phyloP scores from a whole-genome alignment of 1,140 invertebrate genomes.

The Ips nitidus region DNA sequence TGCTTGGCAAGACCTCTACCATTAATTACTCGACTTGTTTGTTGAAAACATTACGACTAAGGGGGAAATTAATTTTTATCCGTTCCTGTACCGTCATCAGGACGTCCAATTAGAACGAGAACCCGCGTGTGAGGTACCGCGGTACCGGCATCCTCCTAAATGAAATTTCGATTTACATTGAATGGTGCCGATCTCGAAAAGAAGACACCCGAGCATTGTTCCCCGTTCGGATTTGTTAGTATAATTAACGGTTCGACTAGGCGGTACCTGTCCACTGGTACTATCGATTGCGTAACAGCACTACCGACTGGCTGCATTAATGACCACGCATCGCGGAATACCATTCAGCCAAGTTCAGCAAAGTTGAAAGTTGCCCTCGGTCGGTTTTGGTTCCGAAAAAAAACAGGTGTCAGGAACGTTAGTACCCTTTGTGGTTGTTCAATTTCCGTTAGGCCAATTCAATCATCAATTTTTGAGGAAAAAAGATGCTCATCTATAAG shows the following conservation, averaged over 20 bases:
- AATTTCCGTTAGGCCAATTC: too few relatives aligned
- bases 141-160: conserved; percentile 21
- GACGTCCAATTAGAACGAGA: conserved; percentile 26
- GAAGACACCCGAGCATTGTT: conserved; percentile 35
- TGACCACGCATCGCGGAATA: too few relatives aligned
- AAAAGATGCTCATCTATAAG: too few relatives aligned
- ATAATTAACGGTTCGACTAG: conserved; percentile 33
- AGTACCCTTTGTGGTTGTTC: too few relatives aligned
- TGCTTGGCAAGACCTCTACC: not conserved
- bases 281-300: too few relatives aligned
- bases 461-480: too few relatives aligned
- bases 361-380: too few relatives aligned
- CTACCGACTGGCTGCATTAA: too few relatives aligned
- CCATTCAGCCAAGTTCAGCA: too few relatives aligned
- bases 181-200: conserved; percentile 23
- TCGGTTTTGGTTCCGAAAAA: too few relatives aligned
- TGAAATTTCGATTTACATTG: conserved; percentile 35
- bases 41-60: conserved; percentile 9
- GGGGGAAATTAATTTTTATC: conserved; percentile 16
- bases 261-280: conserved; percentile 10
- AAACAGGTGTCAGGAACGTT: too few relatives aligned
- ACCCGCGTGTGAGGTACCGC: conserved; percentile 25
- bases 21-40: conserved; percentile 15
- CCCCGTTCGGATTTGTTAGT: conserved; percentile 28
- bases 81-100: not conserved